Evolutionary conservation across 2,888 invertebrate species (phyloP).

Genomic region (Mythimna ferrago): DNA sequence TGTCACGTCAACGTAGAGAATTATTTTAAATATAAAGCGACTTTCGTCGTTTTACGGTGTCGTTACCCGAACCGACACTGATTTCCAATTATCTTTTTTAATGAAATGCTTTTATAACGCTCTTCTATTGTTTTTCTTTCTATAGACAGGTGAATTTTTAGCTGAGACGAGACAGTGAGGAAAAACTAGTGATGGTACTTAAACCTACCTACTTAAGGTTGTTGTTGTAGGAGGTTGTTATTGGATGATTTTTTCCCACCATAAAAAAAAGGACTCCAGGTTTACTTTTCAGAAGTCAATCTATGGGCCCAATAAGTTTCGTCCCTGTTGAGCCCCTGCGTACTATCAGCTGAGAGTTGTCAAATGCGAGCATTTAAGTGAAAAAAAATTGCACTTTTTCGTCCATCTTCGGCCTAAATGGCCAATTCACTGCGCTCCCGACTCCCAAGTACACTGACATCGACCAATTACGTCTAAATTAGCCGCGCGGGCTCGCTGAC

Average conservation of each 20-base stretch:
- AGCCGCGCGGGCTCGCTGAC: slow-evolving; percentile 54
- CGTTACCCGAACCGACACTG: slow-evolving; percentile 7
- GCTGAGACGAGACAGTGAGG: not conserved
- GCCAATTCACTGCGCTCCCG: slow-evolving; percentile 27
- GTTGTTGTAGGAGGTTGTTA: too few relatives aligned
- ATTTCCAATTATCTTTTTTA: slow-evolving; percentile 38
- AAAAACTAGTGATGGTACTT: not conserved
- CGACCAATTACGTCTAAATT: slow-evolving; percentile 62
- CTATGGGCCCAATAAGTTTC: too few relatives aligned
- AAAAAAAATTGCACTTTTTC: too few relatives aligned
- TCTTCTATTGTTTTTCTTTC: not conserved
- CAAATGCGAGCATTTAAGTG: too few relatives aligned
- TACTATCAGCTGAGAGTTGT: too few relatives aligned
- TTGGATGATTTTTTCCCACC: too few relatives aligned
- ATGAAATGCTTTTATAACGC: slow-evolving; percentile 35
- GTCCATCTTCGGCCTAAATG: not conserved
- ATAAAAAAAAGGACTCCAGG: too few relatives aligned
- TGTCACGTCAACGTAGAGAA: slow-evolving; percentile 29
- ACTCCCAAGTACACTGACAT: slow-evolving; percentile 26
- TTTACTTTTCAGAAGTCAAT: too few relatives aligned
- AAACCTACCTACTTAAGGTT: too few relatives aligned
- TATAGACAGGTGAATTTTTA: not conserved
- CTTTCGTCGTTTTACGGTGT: slow-evolving; percentile 32
- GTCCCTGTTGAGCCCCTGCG: too few relatives aligned
- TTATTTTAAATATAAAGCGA: slow-evolving; percentile 48